Evolutionary conservation across 2,113 vertebrate species (phyloP).

Genomic region (Camelus dromedarius): DNA sequence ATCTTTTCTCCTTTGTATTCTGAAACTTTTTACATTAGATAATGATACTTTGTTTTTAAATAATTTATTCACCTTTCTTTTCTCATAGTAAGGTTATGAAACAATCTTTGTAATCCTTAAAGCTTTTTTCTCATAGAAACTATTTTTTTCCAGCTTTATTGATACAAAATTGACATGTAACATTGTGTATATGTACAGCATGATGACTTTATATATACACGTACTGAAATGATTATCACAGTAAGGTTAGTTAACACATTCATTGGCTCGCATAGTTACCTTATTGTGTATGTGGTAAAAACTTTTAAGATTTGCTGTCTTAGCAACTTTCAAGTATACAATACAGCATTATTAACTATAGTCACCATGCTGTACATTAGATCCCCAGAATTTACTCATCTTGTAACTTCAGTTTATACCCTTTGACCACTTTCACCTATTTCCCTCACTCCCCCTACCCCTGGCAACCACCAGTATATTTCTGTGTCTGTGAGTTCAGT

Average conservation of each 20-base stretch:
- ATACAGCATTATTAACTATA: background rate
- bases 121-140: background rate
- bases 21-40: conserved; percentile 32
- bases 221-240: background rate
- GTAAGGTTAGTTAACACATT: background rate
- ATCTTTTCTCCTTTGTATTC: conserved; percentile 26
- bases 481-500: background rate
- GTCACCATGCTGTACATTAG: background rate
- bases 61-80: conserved; percentile 51
- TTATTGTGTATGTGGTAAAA: background rate
- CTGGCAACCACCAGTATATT: background rate
- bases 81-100: conserved; percentile 54
- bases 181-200: background rate
- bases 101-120: conserved; percentile 39
- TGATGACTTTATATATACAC: background rate
- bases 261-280: background rate
- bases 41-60: conserved; percentile 45
- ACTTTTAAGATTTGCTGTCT: conserved; percentile 15
- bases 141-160: background rate
- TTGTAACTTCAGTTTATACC: background rate
- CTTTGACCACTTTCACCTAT: background rate
- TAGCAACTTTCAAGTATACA: background rate
- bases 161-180: background rate
- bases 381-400: background rate
- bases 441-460: background rate